Conservation (phyloP, 2,113 vertebrate species). For the Misgurnus anguillicaudatus region DNA sequence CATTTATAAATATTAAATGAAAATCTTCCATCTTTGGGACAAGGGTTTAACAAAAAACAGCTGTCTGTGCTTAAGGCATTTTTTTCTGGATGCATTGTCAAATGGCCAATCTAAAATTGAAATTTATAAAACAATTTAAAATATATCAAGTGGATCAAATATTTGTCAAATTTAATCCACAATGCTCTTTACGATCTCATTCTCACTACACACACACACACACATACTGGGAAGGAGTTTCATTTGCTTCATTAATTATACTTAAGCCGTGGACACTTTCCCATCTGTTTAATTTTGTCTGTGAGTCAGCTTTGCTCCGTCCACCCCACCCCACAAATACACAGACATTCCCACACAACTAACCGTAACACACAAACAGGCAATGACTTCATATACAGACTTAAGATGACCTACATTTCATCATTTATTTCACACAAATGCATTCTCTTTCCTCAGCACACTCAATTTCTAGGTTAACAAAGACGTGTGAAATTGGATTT, state of each 20-base stretch:
- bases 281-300: slow-evolving; percentile 48
- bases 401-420: slow-evolving; percentile 5
- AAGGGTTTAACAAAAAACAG: no score
- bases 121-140: no score
- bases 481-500: neutral
- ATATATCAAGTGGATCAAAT: no score
- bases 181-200: neutral
- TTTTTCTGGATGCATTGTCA: no score
- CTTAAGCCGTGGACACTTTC: slow-evolving; percentile 52
- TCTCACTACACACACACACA: neutral
- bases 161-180: neutral
- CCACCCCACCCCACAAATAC: slow-evolving; percentile 28
- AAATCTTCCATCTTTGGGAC: no score
- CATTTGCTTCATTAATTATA: slow-evolving; percentile 54
- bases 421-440: neutral
- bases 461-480: no score
- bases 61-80: no score
- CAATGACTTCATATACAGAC: neutral
- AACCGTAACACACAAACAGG: slow-evolving; percentile 21
- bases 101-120: no score
- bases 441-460: no score
- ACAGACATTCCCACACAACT: neutral
- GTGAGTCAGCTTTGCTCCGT: slow-evolving; percentile 26
- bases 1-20: neutral
- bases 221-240: neutral